phyloP scores from a whole-genome alignment of 2,113 vertebrate genomes.

The Casuarius casuarius region DNA sequence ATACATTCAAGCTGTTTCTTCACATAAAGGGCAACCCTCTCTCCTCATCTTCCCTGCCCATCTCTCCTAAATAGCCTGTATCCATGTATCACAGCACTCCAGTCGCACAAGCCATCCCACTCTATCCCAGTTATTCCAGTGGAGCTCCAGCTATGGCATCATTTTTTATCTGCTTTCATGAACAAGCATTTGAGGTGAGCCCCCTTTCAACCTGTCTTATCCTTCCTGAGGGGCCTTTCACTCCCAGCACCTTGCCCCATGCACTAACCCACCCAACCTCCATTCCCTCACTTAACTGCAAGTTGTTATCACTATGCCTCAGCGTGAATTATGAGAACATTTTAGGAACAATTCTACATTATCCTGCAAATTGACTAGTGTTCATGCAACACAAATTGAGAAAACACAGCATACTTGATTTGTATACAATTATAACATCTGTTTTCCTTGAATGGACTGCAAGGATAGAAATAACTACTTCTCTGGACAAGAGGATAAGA shows the following conservation, averaged over 20 bases:
- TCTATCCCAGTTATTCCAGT: neutral
- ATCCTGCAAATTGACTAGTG: neutral
- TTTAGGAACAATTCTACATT: neutral
- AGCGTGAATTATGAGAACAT: neutral
- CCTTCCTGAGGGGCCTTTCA: neutral
- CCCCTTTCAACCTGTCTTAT: neutral
- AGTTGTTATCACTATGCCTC: neutral
- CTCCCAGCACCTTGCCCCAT: neutral
- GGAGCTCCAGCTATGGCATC: too few relatives aligned
- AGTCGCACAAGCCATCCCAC: neutral
- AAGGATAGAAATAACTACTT: neutral
- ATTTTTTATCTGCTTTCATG: neutral
- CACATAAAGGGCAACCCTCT: neutral
- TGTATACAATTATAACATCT: neutral
- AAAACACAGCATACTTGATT: neutral
- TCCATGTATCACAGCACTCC: neutral
- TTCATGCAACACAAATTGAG: neutral
- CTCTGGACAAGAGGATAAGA: neutral
- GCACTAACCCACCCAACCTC: neutral
- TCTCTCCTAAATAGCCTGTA: neutral
- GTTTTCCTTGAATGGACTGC: neutral
- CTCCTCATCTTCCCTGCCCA: neutral
- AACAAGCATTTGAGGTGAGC: neutral
- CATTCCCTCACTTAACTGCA: neutral
- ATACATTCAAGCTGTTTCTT: neutral